Conservation (phyloP, 2,797 vertebrate genomes). For the Rhyacichthys aspro region DNA sequence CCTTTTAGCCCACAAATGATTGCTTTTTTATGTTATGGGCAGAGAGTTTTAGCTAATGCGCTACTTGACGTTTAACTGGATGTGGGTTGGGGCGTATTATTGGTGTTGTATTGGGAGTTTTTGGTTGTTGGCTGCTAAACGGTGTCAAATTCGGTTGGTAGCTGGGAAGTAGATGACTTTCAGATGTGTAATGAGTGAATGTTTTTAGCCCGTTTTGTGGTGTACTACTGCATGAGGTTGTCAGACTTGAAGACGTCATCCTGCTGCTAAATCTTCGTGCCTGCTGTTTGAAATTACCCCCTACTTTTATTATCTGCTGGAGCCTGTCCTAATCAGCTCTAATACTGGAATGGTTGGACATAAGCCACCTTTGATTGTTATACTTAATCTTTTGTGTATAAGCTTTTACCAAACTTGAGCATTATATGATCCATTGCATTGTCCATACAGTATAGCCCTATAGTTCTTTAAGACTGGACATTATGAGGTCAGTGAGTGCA, state of each 20-base stretch:
- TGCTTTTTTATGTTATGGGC: slow-evolving; percentile 35
- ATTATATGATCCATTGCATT: too few species aligned
- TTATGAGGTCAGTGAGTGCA: too few species aligned
- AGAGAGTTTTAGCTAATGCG: slow-evolving; percentile 22
- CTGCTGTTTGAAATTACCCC: slow-evolving; percentile 33
- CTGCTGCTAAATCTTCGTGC: slow-evolving; percentile 29
- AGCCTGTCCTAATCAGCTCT: slow-evolving; percentile 25
- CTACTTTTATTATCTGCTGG: slow-evolving; percentile 37
- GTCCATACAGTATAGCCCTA: too few species aligned
- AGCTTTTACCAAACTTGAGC: not conserved
- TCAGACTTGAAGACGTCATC: slow-evolving; percentile 43
- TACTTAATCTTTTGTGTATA: slow-evolving; percentile 10
- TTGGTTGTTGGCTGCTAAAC: slow-evolving; percentile 14
- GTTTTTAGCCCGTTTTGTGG: slow-evolving; percentile 21
- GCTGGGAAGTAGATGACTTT: slow-evolving; percentile 46
- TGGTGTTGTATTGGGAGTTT: slow-evolving; percentile 28
- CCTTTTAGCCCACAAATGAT: slow-evolving; percentile 30
- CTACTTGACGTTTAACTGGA: slow-evolving; percentile 14
- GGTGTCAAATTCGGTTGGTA: slow-evolving; percentile 37
- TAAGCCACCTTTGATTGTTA: slow-evolving; percentile 10
- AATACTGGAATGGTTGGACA: slow-evolving; percentile 13
- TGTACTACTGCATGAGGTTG: slow-evolving; percentile 30
- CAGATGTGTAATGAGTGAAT: slow-evolving; percentile 44
- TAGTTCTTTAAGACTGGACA: too few species aligned
- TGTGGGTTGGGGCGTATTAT: slow-evolving; percentile 25